Percentiles rank a stretch among this genome's conserved stretches.
phyloP scores from a whole-genome alignment of 2,797 vertebrate genomes.

The Melanotaenia parkinsoni region DNA sequence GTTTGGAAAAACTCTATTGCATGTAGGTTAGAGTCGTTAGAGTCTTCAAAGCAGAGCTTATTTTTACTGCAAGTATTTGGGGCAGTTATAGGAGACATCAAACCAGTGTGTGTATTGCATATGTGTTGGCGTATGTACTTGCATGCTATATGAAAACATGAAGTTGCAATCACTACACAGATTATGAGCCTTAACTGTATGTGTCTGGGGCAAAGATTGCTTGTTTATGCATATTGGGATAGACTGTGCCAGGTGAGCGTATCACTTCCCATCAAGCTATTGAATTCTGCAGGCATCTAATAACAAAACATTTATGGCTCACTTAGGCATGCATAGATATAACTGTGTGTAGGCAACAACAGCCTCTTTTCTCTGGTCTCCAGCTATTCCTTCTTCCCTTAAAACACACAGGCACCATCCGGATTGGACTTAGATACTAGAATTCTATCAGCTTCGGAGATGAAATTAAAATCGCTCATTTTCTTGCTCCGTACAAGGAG shows the following conservation, averaged over 20 bases:
- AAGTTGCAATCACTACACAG: constrained; percentile 46
- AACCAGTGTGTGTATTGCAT: background rate
- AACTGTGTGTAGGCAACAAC: constrained; percentile 69
- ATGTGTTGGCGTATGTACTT: constrained; percentile 17
- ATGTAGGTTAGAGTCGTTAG: too few species aligned
- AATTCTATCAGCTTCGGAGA: constrained; percentile 80
- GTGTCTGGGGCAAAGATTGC: constrained; percentile 46
- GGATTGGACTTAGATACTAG: constrained; percentile 73
- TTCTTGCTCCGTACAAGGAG: constrained; percentile 84
- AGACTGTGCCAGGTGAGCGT: constrained; percentile 73
- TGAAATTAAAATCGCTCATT: constrained; percentile 87
- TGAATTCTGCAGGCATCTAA: constrained; percentile 82
- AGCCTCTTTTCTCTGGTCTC: constrained; percentile 59
- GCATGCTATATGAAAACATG: constrained; percentile 26
- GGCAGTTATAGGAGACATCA: constrained; percentile 8
- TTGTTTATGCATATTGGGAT: constrained; percentile 73
- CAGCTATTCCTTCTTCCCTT: constrained; percentile 67
- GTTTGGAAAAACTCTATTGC: background rate
- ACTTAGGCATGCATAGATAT: constrained; percentile 82
- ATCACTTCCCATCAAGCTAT: constrained; percentile 79
- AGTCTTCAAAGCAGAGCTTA: background rate
- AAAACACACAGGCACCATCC: constrained; percentile 73
- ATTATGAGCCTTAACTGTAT: constrained; percentile 23
- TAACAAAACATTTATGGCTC: constrained; percentile 80
- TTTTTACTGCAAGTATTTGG: background rate